Percentiles rank a stretch among this genome's conserved stretches.
phyloP scores from a whole-genome alignment of 2,888 invertebrate genomes.

The Holacanthella duospinosa region DNA sequence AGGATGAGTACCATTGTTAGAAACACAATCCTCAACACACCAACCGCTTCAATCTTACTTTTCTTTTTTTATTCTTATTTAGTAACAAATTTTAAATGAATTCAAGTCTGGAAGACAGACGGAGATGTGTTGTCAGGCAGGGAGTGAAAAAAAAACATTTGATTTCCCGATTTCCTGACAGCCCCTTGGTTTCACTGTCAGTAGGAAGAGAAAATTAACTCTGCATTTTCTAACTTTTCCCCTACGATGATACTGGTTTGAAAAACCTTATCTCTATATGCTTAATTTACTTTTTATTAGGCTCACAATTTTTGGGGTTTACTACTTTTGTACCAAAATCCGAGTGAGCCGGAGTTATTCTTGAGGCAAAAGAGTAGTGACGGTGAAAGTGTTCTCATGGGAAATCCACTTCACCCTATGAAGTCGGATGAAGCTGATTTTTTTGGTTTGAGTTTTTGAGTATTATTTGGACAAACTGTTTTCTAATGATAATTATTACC shows the following conservation, averaged over 20 bases:
- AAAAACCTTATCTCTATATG: background rate
- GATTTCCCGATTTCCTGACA: background rate
- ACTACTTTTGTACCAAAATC: too few relatives aligned
- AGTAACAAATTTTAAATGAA: background rate
- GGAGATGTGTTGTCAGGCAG: background rate
- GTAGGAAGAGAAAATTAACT: background rate
- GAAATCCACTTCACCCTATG: background rate
- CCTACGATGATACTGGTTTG: too few relatives aligned
- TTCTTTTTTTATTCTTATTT: background rate
- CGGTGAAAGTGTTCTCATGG: background rate
- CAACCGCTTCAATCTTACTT: background rate
- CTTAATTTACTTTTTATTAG: background rate
- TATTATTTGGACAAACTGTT: too few relatives aligned
- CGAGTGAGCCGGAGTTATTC: too few relatives aligned
- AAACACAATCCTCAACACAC: too few relatives aligned
- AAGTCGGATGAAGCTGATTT: too few relatives aligned
- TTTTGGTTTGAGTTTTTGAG: too few relatives aligned
- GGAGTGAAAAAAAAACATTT: background rate
- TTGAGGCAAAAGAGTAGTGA: background rate
- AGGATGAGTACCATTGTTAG: background rate
- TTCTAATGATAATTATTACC: background rate
- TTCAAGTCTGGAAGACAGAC: conserved; percentile 1
- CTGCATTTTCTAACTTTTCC: too few relatives aligned
- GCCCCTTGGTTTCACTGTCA: background rate
- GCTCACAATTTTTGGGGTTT: background rate